Evolutionary conservation across 1,140 invertebrate genomes (phyloP).

Genomic region (Drosophila arizonae): DNA sequence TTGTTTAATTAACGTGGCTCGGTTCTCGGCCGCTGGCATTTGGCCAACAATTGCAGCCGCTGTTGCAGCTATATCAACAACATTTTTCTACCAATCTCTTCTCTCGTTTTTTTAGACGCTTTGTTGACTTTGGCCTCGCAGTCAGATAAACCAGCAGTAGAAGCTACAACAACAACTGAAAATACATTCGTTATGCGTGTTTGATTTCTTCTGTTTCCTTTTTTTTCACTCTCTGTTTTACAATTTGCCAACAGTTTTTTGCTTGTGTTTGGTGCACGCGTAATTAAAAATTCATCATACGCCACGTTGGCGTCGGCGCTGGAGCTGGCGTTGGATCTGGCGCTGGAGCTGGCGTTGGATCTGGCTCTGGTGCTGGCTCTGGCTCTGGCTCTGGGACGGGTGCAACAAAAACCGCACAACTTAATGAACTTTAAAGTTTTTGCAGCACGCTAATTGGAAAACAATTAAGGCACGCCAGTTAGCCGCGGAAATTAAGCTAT

Average conservation of each 20-base stretch:
- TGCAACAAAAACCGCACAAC: conserved; percentile 38
- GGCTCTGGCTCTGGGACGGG: not conserved
- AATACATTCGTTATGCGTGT: conserved; percentile 32
- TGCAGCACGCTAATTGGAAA: conserved; percentile 65
- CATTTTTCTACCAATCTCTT: conserved; percentile 9
- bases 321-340: not conserved
- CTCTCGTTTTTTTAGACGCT: conserved; percentile 5
- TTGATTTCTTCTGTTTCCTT: conserved; percentile 12
- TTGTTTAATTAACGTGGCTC: conserved; percentile 63
- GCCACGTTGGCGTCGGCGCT: conserved; percentile 53
- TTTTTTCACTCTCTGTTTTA: conserved; percentile 3
- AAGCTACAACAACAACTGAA: conserved; percentile 8
- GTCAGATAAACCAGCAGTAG: conserved; percentile 24
- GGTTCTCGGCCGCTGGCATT: conserved; percentile 31
- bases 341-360: not conserved
- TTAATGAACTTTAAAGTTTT: conserved; percentile 74
- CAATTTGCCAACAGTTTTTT: conserved; percentile 56
- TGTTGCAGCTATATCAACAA: conserved; percentile 45
- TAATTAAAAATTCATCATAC: conserved; percentile 81
- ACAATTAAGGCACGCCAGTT: conserved; percentile 60
- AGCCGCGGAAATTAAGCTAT: conserved; percentile 38
- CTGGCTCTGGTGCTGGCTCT: too few relatives aligned
- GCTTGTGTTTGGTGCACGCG: conserved; percentile 44
- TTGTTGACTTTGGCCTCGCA: conserved; percentile 8
- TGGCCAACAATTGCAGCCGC: conserved; percentile 37